Conservation (phyloP, 1,140 invertebrate species). For the Orussus abietinus region DNA sequence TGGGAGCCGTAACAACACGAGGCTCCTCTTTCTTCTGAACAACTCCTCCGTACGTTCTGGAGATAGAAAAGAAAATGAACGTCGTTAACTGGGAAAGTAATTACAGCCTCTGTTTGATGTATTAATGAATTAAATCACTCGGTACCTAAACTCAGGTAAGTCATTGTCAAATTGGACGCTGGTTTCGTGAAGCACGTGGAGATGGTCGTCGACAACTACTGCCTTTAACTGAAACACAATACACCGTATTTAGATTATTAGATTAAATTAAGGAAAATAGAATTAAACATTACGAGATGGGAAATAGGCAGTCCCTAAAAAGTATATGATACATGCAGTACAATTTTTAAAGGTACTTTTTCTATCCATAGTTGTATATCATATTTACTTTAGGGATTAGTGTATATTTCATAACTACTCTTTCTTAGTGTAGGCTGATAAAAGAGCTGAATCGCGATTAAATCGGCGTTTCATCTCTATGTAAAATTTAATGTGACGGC, state of each 20-base stretch:
- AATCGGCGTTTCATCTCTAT: no score
- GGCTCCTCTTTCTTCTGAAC: conserved; percentile 59
- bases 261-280: no score
- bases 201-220: conserved; percentile 72
- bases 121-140: no score
- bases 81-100: no score
- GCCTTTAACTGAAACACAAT: conserved; percentile 83
- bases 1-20: conserved; percentile 71
- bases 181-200: conserved; percentile 72
- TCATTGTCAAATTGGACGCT: conserved; percentile 86
- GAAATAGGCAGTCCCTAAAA: conserved; percentile 1
- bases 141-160: conserved; percentile 87
- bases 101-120: no score
- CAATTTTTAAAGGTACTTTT: no score
- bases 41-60: conserved; percentile 78
- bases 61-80: no score
- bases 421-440: background rate
- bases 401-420: background rate
- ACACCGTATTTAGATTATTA: no score
- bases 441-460: background rate
- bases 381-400: background rate
- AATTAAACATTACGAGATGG: no score
- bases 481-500: background rate
- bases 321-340: no score
- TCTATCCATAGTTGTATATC: background rate